Percentiles rank a stretch among this genome's conserved stretches.
These are phyloP conservation scores for Hemichromis elongatus DNA, from an alignment of 2,113 vertebrate genomes.

Conservation along the genomic window DNA sequence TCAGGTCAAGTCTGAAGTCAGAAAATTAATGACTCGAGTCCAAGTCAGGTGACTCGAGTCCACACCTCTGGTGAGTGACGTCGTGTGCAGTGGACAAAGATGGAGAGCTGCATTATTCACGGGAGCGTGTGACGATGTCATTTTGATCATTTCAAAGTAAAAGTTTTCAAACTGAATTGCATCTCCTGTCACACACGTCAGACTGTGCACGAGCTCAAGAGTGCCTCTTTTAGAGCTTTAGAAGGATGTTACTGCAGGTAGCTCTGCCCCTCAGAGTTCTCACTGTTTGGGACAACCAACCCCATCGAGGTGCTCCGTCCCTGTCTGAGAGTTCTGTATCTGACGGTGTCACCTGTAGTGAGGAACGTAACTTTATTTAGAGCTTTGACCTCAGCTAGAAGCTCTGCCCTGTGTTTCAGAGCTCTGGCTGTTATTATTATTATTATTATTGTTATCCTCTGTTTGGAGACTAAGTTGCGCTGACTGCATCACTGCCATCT, in stretches of 20 bases:
- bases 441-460: no score
- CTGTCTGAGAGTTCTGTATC: background rate
- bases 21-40: no score
- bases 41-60: no score
- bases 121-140: background rate
- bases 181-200: no score
- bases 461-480: rapidly evolving
- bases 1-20: no score
- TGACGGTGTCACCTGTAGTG: background rate
- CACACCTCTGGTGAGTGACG: no score
- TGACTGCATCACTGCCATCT: rapidly evolving
- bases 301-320: rapidly evolving
- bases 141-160: background rate
- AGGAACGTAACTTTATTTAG: background rate
- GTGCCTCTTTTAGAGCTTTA: background rate
- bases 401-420: background rate
- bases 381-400: background rate
- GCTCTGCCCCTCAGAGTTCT: background rate
- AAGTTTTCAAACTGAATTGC: background rate
- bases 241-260: background rate
- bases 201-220: background rate
- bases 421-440: background rate
- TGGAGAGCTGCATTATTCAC: background rate
- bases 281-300: background rate
- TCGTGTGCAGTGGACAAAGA: background rate